phyloP scores from a whole-genome alignment of 2,113 vertebrate species.

The Benitochromis conjunctus region DNA sequence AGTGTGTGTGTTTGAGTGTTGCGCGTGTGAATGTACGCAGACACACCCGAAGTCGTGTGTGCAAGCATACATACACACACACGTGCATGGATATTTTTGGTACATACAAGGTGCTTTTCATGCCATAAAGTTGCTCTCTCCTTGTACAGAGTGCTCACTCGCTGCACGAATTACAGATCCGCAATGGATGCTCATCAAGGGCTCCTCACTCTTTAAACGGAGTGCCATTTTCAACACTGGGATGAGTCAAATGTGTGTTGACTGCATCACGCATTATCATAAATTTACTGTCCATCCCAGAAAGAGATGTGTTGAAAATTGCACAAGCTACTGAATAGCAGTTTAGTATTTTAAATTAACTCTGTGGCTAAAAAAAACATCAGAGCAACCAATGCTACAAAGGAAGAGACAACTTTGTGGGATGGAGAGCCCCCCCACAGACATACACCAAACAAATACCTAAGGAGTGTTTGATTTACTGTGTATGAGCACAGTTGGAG shows the following conservation, averaged over 20 bases:
- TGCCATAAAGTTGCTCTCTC: constrained; percentile 52
- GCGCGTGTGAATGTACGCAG: constrained; percentile 19
- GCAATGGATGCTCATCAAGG: not conserved
- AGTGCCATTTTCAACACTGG: constrained; percentile 26
- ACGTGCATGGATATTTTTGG: constrained; percentile 49
- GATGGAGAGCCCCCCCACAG: constrained; percentile 46
- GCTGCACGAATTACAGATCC: constrained; percentile 11
- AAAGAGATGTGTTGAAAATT: constrained; percentile 23
- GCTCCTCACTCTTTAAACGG: not conserved
- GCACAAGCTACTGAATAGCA: not conserved
- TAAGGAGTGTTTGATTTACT: constrained; percentile 61
- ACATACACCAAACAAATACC: constrained; percentile 65
- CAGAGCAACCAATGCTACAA: constrained; percentile 16
- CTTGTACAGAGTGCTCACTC: constrained; percentile 13
- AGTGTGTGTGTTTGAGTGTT: constrained; percentile 57
- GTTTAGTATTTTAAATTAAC: constrained; percentile 7
- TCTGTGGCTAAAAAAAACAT: not conserved
- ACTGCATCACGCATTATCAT: not conserved
- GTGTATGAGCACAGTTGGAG: not conserved
- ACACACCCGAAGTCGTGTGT: constrained; percentile 6
- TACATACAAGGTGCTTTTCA: constrained; percentile 62
- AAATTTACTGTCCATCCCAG: not conserved
- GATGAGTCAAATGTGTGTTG: not conserved
- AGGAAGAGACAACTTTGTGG: constrained; percentile 50
- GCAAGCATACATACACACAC: constrained; percentile 45